Percentiles rank a stretch among this genome's conserved stretches.
Evolutionary conservation across 2,113 vertebrate species (phyloP).

Genomic region (Rhabdomys dilectus): DNA sequence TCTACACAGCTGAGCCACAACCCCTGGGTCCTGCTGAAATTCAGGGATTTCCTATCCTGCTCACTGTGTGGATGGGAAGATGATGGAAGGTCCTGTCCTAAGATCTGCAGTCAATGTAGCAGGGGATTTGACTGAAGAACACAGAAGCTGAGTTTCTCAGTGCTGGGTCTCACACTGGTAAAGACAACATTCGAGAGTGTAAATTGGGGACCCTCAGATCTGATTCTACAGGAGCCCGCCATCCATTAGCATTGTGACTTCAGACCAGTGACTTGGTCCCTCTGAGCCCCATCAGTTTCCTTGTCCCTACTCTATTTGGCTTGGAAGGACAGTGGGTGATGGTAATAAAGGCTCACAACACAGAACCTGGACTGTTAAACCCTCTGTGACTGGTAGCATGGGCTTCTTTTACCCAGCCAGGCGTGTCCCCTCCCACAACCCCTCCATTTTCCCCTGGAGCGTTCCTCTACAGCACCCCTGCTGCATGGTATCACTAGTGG

Average conservation of each 20-base stretch:
- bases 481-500: not conserved
- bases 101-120: not conserved
- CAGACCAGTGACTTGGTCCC: not conserved
- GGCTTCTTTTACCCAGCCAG: not conserved
- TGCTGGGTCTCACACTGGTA: not conserved
- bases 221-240: not conserved
- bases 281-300: not conserved
- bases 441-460: not conserved
- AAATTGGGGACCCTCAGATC: not conserved
- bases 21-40: not conserved
- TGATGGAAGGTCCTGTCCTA: not conserved
- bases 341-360: too few relatives aligned
- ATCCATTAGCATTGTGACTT: not conserved
- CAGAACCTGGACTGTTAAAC: not conserved
- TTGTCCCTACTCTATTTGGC: not conserved
- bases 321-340: not conserved
- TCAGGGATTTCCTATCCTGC: not conserved
- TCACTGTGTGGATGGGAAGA: not conserved
- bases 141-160: not conserved
- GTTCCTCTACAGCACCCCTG: fast-evolving
- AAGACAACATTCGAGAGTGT: not conserved
- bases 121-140: not conserved
- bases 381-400: not conserved
- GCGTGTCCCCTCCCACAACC: not conserved
- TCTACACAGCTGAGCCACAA: not conserved